phyloP scores from a whole-genome alignment of 2,888 invertebrate genomes.

The Synanthedon andrenaeformis region DNA sequence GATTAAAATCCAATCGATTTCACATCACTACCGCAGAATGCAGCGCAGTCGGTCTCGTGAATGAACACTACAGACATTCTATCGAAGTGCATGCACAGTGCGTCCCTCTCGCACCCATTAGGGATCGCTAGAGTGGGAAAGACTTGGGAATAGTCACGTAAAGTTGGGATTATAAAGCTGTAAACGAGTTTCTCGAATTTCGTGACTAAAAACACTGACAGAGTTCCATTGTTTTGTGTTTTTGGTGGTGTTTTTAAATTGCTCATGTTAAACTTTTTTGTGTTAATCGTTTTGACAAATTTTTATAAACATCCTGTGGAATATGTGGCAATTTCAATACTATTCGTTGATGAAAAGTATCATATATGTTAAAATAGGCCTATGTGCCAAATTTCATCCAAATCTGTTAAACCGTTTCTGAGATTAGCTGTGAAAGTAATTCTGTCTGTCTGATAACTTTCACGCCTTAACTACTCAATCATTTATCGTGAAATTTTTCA shows the following conservation, averaged over 20 bases:
- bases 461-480: no score
- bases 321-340: no score
- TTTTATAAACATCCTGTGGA: neutral
- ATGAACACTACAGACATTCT: slow-evolving; percentile 49
- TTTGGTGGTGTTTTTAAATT: neutral
- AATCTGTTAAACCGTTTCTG: no score
- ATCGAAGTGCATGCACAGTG: neutral
- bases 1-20: slow-evolving; percentile 8
- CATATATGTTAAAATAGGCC: no score
- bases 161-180: slow-evolving; percentile 49
- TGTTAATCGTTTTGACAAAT: neutral
- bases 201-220: neutral
- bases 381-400: no score
- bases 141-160: slow-evolving; percentile 25
- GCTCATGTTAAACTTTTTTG: neutral
- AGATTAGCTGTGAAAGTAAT: no score
- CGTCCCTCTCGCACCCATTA: slow-evolving; percentile 11
- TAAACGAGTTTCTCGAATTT: slow-evolving; percentile 21
- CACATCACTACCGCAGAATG: slow-evolving; percentile 55
- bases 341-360: no score
- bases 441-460: no score
- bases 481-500: no score
- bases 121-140: slow-evolving; percentile 12
- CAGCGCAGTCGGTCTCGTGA: slow-evolving; percentile 56
- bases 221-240: neutral